Base-by-base conservation (phyloP, 2,888 invertebrate species). In the Epirrita christyi region DNA sequence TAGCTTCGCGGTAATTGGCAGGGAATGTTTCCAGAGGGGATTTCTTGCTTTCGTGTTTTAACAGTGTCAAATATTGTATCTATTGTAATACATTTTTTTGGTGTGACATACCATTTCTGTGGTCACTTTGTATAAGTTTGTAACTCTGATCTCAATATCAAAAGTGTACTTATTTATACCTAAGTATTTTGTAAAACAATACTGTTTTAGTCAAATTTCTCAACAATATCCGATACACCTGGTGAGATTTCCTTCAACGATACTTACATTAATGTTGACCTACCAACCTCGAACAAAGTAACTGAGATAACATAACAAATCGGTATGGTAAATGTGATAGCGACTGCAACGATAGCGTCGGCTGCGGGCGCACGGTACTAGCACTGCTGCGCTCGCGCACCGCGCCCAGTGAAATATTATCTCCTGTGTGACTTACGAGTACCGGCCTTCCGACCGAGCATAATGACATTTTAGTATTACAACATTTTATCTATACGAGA, bases 391-490 rank as follows among this genome's bases (percentile, higher is more conserved):
- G 34, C 55, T 50, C 38, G 60, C 32, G 21, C 59, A 66, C 78
- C 75, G 78, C 76, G 71, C 78, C 81, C 84, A 78, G 71, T 83
- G 85, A 84, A 86, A 84, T 84, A 87, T 88, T 89, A 88, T 88
- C 86, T 80, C 66, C 68, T 67, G 64, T 78, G 78, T 85, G 84
- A 84, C 83, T 84, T 83, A 84, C 84, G 81, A 78, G 80, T 76
- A 77, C 80, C 77, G 79, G 79, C 78, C 81, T 82, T 76, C 78
- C 74, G 69, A 73, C 82, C 72, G 78, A 84, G 82, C 86, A 85
- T 88, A 90, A 91, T 91, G 90, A 89, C 89, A 89, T 89, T 91
- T 91, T 88, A 89, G 88, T 90, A 87, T 85, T 90, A 90, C 88
- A 90, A 87, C 88, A 85, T 82, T 86, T 88, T 91, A 91, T 91